A percentile compares a stretch with the other conserved stretches of the same genome.
phyloP scores from a whole-genome alignment of 2,888 invertebrate genomes.

The Polyommatus iphigenia region DNA sequence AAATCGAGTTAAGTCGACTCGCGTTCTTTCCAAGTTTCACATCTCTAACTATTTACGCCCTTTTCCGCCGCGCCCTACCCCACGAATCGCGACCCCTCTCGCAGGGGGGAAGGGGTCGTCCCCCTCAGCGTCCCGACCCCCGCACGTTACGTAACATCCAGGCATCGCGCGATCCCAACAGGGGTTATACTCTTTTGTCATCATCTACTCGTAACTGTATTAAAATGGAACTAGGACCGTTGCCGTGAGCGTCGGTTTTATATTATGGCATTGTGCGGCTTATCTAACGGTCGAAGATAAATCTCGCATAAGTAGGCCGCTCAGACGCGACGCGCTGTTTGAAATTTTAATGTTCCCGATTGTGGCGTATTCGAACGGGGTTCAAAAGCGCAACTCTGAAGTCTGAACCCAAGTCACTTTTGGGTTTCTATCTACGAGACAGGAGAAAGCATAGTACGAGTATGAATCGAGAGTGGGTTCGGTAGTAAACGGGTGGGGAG shows the following conservation, averaged over 20 bases:
- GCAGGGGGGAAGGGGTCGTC: constrained; percentile 20
- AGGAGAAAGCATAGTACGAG: constrained; percentile 5
- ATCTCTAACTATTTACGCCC: constrained; percentile 37
- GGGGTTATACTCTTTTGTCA: constrained; percentile 43
- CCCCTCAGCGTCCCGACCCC: not conserved
- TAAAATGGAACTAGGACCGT: constrained; percentile 40
- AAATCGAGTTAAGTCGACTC: not conserved
- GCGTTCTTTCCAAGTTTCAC: not conserved
- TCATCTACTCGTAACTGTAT: constrained; percentile 43
- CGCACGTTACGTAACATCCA: constrained; percentile 42
- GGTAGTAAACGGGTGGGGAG: constrained; percentile 23
- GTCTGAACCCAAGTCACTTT: not conserved
- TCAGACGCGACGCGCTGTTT: constrained; percentile 28
- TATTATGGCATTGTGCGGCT: constrained; percentile 39
- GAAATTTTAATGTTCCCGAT: not conserved
- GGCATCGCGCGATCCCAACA: constrained; percentile 42
- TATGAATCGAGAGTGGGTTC: constrained; percentile 30
- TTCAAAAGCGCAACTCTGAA: not conserved
- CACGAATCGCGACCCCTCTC: constrained; percentile 33
- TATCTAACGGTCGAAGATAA: constrained; percentile 41
- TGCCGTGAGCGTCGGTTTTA: constrained; percentile 38
- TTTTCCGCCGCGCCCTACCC: constrained; percentile 36
- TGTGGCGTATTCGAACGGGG: not conserved
- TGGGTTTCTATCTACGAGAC: not conserved
- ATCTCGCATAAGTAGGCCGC: constrained; percentile 35